Evolutionary conservation across 2,113 vertebrate species (phyloP).

Genomic region (Rattus norvegicus): GRCr8 NC_086019.1:166278001-166278500

Average conservation of each 20-base stretch:
- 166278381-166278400: conserved; percentile 31
- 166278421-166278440: conserved; percentile 88
- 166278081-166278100: neutral
- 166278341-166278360: conserved; percentile 8
- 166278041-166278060: neutral
- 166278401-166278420: conserved; percentile 84
- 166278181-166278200: neutral
- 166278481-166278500: conserved; percentile 87
- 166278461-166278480: conserved; percentile 86
- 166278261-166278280: neutral
- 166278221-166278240: neutral
- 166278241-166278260: neutral
- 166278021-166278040: neutral
- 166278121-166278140: neutral
- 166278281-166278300: neutral
- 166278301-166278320: neutral
- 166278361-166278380: neutral
- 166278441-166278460: conserved; percentile 86
- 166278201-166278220: neutral
- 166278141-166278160: neutral
- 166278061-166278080: conserved; percentile 7
- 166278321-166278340: conserved; percentile 12
- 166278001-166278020: conserved; percentile 14
- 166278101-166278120: neutral
- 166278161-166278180: neutral